A percentile compares a stretch with the other conserved stretches of the same genome.
Conservation (phyloP, 2,888 invertebrate species). For the Parnassius apollo region DNA sequence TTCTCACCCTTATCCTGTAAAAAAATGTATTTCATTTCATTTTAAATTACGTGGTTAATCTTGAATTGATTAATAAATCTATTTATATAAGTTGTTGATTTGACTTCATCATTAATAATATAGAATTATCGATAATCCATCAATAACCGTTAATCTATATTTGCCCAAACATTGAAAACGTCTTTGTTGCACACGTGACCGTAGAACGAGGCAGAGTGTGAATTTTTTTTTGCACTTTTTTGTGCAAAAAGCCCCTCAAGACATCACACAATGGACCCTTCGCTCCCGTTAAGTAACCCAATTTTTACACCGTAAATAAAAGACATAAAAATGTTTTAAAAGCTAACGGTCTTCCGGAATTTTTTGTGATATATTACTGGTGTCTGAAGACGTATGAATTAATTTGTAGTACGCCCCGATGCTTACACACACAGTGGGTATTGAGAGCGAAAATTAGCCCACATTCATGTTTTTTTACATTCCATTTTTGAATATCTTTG, state of each 20-base stretch:
- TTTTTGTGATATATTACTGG: constrained; percentile 43
- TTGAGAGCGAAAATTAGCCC: constrained; percentile 78
- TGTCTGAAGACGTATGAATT: constrained; percentile 60
- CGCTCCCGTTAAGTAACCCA: constrained; percentile 80
- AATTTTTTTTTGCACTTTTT: constrained; percentile 36
- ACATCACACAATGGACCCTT: constrained; percentile 56
- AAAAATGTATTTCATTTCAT: too few species aligned
- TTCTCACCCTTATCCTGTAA: too few species aligned
- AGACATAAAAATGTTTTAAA: constrained; percentile 59
- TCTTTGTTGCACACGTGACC: constrained; percentile 39
- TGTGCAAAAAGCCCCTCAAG: constrained; percentile 45
- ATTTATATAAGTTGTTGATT: constrained; percentile 9
- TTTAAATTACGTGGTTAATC: neutral
- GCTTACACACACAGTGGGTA: constrained; percentile 72
- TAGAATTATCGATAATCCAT: constrained; percentile 50
- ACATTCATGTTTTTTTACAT: constrained; percentile 60
- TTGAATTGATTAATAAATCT: constrained; percentile 24
- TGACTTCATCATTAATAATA: constrained; percentile 55
- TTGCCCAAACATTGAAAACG: constrained; percentile 37
- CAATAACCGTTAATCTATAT: constrained; percentile 52
- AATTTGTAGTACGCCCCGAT: constrained; percentile 77
- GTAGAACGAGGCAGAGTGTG: constrained; percentile 27
- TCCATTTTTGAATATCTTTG: constrained; percentile 39
- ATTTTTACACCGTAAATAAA: constrained; percentile 80
- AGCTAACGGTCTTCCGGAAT: constrained; percentile 65